Conservation (phyloP, 2,113 vertebrate species). For the Nerophis lumbriciformis region DNA sequence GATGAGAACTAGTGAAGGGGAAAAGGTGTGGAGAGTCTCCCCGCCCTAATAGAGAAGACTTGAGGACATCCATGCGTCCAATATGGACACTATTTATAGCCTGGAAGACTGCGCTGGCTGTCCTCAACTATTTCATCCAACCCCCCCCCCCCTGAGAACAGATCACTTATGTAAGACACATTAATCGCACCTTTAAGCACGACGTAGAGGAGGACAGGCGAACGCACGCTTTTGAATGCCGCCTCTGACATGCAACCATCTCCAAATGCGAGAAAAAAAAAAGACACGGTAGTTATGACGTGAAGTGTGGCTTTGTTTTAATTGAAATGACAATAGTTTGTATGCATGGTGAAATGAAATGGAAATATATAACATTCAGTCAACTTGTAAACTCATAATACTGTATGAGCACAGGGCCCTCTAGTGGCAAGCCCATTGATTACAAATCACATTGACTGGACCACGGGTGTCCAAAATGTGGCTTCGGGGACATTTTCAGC, state of each 20-base stretch:
- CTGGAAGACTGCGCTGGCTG: constrained; percentile 35
- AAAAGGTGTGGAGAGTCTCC: constrained; percentile 25
- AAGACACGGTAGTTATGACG: constrained; percentile 20
- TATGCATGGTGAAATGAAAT: neutral
- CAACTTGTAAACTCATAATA: no score
- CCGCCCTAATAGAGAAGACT: neutral
- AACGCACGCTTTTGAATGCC: constrained; percentile 7
- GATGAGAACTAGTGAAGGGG: constrained; percentile 18
- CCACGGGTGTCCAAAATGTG: no score
- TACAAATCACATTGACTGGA: neutral
- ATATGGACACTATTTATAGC: constrained; percentile 61
- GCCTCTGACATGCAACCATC: constrained; percentile 62
- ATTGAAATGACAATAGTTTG: constrained; percentile 31
- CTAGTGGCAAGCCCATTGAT: constrained; percentile 43
- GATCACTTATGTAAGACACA: constrained; percentile 48
- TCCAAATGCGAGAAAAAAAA: constrained; percentile 2
- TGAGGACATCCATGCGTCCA: constrained; percentile 29
- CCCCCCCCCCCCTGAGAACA: constrained; percentile 18
- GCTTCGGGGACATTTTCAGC: no score
- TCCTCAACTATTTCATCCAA: constrained; percentile 32
- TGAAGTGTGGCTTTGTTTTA: constrained; percentile 21
- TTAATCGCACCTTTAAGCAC: constrained; percentile 34
- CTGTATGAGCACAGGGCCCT: constrained; percentile 41
- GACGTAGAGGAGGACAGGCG: neutral
- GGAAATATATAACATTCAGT: neutral